Conservation (phyloP, 2,113 vertebrate species). For the Chrysemys picta region DNA sequence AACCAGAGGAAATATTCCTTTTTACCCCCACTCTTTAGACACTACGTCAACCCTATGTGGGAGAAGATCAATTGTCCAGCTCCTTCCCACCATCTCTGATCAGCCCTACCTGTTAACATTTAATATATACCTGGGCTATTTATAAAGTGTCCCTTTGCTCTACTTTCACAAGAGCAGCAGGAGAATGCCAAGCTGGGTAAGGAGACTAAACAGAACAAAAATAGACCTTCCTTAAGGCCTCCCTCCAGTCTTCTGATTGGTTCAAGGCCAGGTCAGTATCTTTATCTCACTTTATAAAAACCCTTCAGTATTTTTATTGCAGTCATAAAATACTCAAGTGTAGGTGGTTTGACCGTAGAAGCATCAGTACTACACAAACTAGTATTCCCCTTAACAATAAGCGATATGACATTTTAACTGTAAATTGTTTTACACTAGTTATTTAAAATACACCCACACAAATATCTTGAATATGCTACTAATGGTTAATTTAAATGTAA, state of each 20-base stretch:
- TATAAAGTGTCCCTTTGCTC: neutral
- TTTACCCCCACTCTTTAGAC: neutral
- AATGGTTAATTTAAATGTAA: neutral
- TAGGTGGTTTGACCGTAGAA: neutral
- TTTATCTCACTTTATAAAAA: neutral
- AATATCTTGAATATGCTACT: neutral
- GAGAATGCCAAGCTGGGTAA: neutral
- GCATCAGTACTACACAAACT: neutral
- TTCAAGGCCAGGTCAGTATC: neutral
- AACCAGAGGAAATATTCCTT: neutral
- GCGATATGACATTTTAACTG: fast-evolving
- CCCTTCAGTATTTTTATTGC: neutral
- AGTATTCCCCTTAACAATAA: fast-evolving
- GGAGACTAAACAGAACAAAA: neutral
- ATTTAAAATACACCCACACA: neutral
- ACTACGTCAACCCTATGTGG: neutral
- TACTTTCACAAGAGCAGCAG: neutral
- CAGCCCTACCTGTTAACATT: neutral
- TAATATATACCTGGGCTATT: fast-evolving
- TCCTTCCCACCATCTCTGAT: neutral
- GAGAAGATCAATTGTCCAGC: neutral
- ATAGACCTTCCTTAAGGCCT: neutral
- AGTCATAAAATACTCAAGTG: neutral
- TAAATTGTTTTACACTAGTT: fast-evolving
- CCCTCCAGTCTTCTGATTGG: neutral